Base-by-base conservation (phyloP, 2,888 invertebrate species). In the Epinotia bilunana region DNA sequence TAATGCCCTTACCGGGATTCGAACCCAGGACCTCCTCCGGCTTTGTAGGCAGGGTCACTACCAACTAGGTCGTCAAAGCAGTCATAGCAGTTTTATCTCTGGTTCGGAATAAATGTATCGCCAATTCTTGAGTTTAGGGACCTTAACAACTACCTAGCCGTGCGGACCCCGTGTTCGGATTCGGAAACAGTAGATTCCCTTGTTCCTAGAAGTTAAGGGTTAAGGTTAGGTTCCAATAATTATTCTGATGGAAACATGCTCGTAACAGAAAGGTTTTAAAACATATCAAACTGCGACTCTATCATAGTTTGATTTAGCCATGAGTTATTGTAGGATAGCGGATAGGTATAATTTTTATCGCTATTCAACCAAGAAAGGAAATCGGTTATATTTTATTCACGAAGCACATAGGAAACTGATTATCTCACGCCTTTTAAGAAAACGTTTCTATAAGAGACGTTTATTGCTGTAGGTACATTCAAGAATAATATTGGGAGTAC, bases 361-460 rank as follows among this genome's bases (percentile, higher is more conserved):
- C n/a, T 46, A 69, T 64, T 53, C 28, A 23, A 53, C 62, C n/a
- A 63, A 60, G 23, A 60, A 74, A 64, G 74, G 63, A 69, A 18
- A 28, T 20, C 0, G 39, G 46, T 73, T 64, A 74, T 74, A 55
- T 74, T 65, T 74, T 74, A 74, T 74, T 70, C 60, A 70, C 57
- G 57, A 61, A 28, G 62, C 49, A 46, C 23, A 63, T 73, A 68
- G 73, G 69, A 64, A 74, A 43, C 13, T n/a, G 20, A 64, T 73
- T 46, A 62, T 43, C 64, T 39, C 43, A 60, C 60, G 70, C 64
- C 74, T 74, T 74, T 70, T 53, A 53, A 43, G 74, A 64, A 33
- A 63, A 23, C n/a, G 49, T 64, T 64, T 64, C 20, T 28, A 68
- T 20, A 13, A 20, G 23, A 28, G 2, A 60, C 11, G 57, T 68